Evolutionary conservation across 2,888 invertebrate genomes (phyloP).

Genomic region (Proisotoma minuta): DNA sequence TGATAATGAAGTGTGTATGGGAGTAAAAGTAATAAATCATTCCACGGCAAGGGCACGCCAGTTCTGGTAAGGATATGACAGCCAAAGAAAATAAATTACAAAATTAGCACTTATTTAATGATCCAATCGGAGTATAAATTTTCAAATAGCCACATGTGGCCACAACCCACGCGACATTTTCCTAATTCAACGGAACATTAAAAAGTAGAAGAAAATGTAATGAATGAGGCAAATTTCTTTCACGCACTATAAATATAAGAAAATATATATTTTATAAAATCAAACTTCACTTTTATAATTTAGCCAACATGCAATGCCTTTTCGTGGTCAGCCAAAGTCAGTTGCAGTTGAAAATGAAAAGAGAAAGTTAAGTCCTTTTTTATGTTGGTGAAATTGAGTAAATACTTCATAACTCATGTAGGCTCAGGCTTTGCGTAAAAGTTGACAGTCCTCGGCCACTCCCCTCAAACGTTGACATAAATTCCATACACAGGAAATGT

Average conservation of each 20-base stretch:
- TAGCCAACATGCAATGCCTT: neutral
- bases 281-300: neutral
- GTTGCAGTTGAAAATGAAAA: slow-evolving; percentile 9
- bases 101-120: slow-evolving; percentile 48
- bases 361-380: slow-evolving; percentile 16
- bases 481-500: too few relatives aligned
- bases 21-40: slow-evolving; percentile 40
- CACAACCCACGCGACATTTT: neutral
- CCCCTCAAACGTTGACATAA: too few relatives aligned
- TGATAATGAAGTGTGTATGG: slow-evolving; percentile 15
- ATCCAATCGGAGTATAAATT: slow-evolving; percentile 45
- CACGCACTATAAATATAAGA: too few relatives aligned
- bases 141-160: slow-evolving; percentile 33
- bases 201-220: too few relatives aligned
- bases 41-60: slow-evolving; percentile 19
- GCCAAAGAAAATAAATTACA: slow-evolving; percentile 46
- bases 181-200: too few relatives aligned
- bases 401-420: slow-evolving; percentile 14
- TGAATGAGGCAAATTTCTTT: too few relatives aligned
- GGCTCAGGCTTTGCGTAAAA: too few relatives aligned
- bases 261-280: too few relatives aligned
- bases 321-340: neutral
- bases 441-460: neutral
- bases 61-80: slow-evolving; percentile 38
- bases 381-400: slow-evolving; percentile 15